A percentile compares a stretch with the other conserved stretches of the same genome.
Conservation (phyloP, 2,113 vertebrate species). For the Macrotis lagotis region DNA sequence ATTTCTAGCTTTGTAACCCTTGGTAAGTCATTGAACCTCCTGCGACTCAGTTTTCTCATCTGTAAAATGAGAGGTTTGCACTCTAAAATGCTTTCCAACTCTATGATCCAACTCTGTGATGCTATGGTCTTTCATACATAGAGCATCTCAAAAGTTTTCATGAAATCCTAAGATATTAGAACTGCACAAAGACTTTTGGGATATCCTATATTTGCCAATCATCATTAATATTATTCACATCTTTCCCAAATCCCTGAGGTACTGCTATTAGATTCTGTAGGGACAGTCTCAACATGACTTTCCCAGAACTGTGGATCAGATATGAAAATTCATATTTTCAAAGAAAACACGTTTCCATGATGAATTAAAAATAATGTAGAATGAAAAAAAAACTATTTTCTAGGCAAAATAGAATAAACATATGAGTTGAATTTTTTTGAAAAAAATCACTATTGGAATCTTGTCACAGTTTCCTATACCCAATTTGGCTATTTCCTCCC, state of each 20-base stretch:
- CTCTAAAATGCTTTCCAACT: background rate
- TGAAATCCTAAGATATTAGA: background rate
- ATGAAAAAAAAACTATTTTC: slow-evolving; percentile 40
- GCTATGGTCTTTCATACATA: background rate
- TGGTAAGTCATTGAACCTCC: background rate
- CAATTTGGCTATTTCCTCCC: slow-evolving; percentile 63
- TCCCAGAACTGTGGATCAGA: background rate
- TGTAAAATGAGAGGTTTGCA: background rate
- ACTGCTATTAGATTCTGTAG: background rate
- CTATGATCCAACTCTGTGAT: background rate
- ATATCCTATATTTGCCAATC: background rate
- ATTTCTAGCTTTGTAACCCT: background rate
- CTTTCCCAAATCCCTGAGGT: slow-evolving; percentile 9
- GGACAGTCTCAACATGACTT: background rate
- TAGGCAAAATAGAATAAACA: slow-evolving; percentile 39
- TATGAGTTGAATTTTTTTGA: background rate
- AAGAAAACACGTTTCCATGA: slow-evolving; percentile 24
- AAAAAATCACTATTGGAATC: slow-evolving; percentile 40
- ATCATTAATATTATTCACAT: background rate
- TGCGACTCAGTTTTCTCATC: background rate
- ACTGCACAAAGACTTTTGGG: background rate
- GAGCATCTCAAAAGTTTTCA: background rate
- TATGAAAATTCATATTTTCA: slow-evolving; percentile 7
- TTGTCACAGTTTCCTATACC: slow-evolving; percentile 46
- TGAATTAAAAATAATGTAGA: background rate